Evolutionary conservation across 2,888 invertebrate genomes (phyloP).

Genomic region (Pimpla rufipes): DNA sequence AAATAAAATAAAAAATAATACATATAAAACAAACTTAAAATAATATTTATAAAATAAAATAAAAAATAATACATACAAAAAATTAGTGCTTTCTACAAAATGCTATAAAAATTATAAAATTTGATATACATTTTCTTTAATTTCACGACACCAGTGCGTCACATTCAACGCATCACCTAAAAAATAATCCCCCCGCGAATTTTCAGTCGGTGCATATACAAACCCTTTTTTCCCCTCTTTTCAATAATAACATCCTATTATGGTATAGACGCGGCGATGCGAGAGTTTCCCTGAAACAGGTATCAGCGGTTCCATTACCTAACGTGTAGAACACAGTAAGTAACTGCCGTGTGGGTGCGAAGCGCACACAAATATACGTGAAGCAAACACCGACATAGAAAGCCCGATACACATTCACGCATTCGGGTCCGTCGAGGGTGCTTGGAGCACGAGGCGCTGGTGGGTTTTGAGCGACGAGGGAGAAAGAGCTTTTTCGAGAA

Average conservation of each 20-base stretch:
- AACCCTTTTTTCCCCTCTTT: background rate
- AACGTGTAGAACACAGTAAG: slow-evolving; percentile 29
- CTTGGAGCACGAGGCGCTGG: slow-evolving; percentile 18
- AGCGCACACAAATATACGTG: background rate
- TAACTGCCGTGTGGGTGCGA: slow-evolving; percentile 19
- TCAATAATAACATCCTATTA: slow-evolving; percentile 34
- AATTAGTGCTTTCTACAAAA: no score
- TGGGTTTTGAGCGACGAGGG: slow-evolving; percentile 17
- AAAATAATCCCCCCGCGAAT: no score
- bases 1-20: no score
- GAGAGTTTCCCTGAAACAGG: slow-evolving; percentile 43
- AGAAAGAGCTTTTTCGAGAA: slow-evolving; percentile 45
- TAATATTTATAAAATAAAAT: no score
- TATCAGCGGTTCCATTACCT: slow-evolving; percentile 55
- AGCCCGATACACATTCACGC: background rate
- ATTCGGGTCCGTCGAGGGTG: background rate
- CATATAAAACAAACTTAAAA: no score
- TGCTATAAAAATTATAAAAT: no score
- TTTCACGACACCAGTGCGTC: background rate
- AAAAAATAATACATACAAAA: no score
- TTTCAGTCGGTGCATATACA: no score
- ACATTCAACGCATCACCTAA: no score
- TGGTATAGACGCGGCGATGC: slow-evolving; percentile 31
- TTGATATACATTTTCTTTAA: no score
- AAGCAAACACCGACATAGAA: background rate